Evolutionary conservation across 2,113 vertebrate species (phyloP).

Genomic region (Cheirogaleus medius): DNA sequence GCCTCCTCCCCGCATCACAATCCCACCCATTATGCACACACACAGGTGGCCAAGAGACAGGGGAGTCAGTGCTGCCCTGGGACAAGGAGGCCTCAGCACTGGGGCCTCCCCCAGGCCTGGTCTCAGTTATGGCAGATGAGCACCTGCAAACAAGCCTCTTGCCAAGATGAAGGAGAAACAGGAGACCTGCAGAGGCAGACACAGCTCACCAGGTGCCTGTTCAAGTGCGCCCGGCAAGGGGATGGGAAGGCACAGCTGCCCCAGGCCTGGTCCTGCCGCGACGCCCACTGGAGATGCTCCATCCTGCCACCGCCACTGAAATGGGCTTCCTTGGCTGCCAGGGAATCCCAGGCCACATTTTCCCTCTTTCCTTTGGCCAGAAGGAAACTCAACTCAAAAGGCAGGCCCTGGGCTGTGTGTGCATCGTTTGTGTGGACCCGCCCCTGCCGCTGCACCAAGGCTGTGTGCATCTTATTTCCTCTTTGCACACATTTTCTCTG

Average conservation of each 20-base stretch:
- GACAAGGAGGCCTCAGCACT: not conserved
- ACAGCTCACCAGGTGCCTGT: not conserved
- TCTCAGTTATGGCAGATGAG: not conserved
- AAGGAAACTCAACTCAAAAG: not conserved
- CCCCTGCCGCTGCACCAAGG: rapidly evolving
- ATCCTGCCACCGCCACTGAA: no score
- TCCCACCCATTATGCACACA: not conserved
- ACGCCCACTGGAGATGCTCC: not conserved
- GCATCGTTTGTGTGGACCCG: not conserved
- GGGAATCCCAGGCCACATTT: not conserved
- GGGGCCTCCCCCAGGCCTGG: not conserved
- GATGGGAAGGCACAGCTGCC: not conserved
- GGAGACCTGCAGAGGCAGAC: rapidly evolving
- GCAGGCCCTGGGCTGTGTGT: no score
- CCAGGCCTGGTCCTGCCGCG: not conserved
- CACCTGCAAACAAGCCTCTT: not conserved
- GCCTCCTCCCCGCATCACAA: not conserved
- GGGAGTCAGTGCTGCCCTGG: not conserved
- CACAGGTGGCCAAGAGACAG: not conserved
- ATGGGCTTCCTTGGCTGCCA: no score
- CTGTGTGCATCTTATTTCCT: not conserved
- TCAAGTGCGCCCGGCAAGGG: not conserved
- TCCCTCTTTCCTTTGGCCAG: not conserved
- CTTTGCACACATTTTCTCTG: not conserved
- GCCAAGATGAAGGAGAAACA: no score